phyloP scores from a whole-genome alignment of 2,797 vertebrate genomes.

The Notolepis coatsorum region DNA sequence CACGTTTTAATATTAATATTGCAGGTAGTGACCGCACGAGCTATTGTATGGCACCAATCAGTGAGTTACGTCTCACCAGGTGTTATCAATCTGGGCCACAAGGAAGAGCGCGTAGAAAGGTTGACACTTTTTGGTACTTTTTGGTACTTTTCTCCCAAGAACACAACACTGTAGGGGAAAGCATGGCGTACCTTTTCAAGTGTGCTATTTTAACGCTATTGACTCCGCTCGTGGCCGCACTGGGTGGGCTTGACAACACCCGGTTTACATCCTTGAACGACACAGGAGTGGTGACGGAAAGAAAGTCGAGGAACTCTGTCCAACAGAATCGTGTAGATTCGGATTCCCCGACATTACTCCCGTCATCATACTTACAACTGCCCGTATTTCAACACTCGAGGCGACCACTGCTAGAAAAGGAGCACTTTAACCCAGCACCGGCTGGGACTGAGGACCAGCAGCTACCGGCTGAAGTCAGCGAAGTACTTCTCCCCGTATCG shows the following conservation, averaged over 20 bases:
- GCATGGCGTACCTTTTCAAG: conserved; percentile 7
- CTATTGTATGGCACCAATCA: no score
- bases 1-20: no score
- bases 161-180: background rate
- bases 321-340: background rate
- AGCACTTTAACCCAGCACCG: conserved; percentile 63
- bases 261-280: background rate
- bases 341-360: background rate
- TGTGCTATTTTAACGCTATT: conserved; percentile 1
- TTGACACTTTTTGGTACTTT: background rate
- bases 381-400: conserved; percentile 65
- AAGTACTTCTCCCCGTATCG: conserved; percentile 58
- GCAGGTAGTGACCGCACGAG: no score
- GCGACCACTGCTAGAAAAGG: conserved; percentile 59
- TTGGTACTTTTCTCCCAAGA: background rate
- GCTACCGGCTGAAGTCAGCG: conserved; percentile 44
- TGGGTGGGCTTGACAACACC: background rate
- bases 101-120: background rate
- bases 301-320: background rate
- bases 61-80: no score
- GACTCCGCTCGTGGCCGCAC: background rate
- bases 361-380: conserved; percentile 55
- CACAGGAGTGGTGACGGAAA: background rate
- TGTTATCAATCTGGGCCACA: conserved; percentile 38
- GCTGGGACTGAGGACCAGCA: conserved; percentile 50